Evolutionary conservation across 1,140 invertebrate species (phyloP), one percentile per base, ranked within the genome.

Genomic region (Drosophila murphyi): DNA sequence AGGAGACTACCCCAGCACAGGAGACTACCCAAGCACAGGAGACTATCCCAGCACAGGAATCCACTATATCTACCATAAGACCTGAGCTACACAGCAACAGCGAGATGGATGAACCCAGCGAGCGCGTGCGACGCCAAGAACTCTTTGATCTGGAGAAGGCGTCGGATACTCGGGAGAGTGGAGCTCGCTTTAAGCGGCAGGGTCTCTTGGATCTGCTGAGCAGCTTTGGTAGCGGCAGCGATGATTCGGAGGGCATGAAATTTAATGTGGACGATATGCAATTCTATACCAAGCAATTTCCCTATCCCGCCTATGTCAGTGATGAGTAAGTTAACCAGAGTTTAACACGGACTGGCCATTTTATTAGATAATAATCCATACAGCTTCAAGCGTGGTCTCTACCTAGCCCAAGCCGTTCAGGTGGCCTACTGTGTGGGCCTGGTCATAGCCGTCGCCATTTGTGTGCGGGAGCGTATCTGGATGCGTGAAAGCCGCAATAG

Each of bases 401-500:
- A 95, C 79, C 93, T 95, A 79, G 94, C 95, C 0, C 95, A 96
- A 82, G 93, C 94, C 0, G 72, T 95, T 31, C 93, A 95, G 64
- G 93, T 95, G 4, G 93, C 93, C 29, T 95, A 95, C 78, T 95
- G 94, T 80, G 94, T 95, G 80, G 94, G 94, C 0, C 78, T 96
- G 28, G 94, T 96, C 74, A 93, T 95, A 65, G 94, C 94, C 29
- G 94, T 95, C 12, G 94, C 95, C 0, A 93, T 95, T 0, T 93
- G 94, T 3, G 94, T 95, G 0, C 85, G 95, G 7, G 93, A 95
- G 76, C 93, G 95, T 2, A 95, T 96, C 10, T 94, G 94, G 91
- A 95, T 95, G 79, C 94, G 94, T 48, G 95, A 96, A 75, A 94
- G 95, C 45, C 94, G 94, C 2, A 95, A 95, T 72, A 94, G 94